Conservation (phyloP, 2,113 vertebrate species). For the Ceuthmochares aereus region DNA sequence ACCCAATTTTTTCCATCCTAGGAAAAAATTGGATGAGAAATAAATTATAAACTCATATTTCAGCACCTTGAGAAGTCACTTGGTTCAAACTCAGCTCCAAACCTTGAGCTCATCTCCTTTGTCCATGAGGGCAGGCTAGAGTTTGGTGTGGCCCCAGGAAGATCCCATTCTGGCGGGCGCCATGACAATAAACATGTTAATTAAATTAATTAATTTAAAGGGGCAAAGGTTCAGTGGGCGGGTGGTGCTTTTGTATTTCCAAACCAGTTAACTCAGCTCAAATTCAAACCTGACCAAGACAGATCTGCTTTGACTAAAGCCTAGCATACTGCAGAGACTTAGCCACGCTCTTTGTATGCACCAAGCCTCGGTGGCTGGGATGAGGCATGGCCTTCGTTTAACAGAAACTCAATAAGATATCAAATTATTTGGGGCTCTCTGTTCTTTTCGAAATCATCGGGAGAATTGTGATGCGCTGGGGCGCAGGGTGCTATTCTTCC, state of each 20-base stretch:
- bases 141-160: conserved; percentile 38
- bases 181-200: conserved; percentile 66
- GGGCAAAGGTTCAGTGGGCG: conserved; percentile 73
- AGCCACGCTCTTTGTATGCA: conserved; percentile 5
- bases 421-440: conserved; percentile 38
- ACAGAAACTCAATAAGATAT: conserved; percentile 49
- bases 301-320: conserved; percentile 58
- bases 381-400: neutral
- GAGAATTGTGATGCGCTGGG: conserved; percentile 34
- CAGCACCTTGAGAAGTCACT: neutral
- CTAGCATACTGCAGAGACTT: neutral
- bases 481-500: conserved; percentile 38
- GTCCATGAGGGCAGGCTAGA: neutral
- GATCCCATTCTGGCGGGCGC: conserved; percentile 46
- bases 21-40: neutral
- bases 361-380: neutral
- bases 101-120: neutral
- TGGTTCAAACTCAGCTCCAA: neutral
- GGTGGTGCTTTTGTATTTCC: conserved; percentile 69
- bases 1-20: neutral
- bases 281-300: conserved; percentile 68
- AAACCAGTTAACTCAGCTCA: conserved; percentile 65
- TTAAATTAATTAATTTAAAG: conserved; percentile 75
- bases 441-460: conserved; percentile 40
- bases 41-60: neutral